A percentile compares a stretch with the other conserved stretches of the same genome.
These are phyloP conservation scores for Danaus plexippus DNA, from an alignment of 1,140 invertebrate species.

Conservation along the genomic window DNA sequence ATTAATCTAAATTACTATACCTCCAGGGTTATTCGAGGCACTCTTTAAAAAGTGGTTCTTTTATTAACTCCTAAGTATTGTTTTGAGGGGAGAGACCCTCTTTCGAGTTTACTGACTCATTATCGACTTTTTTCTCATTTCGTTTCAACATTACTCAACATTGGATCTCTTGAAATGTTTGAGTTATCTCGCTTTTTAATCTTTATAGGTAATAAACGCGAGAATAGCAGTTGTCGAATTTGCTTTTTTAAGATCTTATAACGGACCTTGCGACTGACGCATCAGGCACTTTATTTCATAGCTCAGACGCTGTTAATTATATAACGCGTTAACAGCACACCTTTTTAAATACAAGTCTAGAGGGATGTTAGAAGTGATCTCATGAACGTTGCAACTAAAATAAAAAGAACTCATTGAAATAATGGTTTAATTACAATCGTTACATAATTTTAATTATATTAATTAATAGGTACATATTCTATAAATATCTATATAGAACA, in stretches of 20 bases:
- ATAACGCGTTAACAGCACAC: too few relatives aligned
- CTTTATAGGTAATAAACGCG: slow-evolving; percentile 1
- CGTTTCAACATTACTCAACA: slow-evolving; percentile 24
- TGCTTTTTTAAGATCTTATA: too few relatives aligned
- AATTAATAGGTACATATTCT: slow-evolving; percentile 69
- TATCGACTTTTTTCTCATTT: slow-evolving; percentile 47
- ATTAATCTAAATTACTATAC: slow-evolving; percentile 48
- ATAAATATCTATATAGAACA: slow-evolving; percentile 70
- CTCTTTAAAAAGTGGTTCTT: slow-evolving; percentile 54
- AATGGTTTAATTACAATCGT: slow-evolving; percentile 71
- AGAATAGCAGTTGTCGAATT: too few relatives aligned
- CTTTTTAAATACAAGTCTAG: too few relatives aligned
- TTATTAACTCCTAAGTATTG: slow-evolving; percentile 63
- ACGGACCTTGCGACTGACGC: too few relatives aligned
- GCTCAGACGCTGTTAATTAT: too few relatives aligned
- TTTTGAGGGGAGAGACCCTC: slow-evolving; percentile 54
- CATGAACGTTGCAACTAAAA: slow-evolving; percentile 21
- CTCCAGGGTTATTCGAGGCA: slow-evolving; percentile 25
- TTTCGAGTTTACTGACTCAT: slow-evolving; percentile 54
- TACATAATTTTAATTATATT: slow-evolving; percentile 69
- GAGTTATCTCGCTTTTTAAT: slow-evolving; percentile 16
- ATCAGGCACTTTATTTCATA: too few relatives aligned
- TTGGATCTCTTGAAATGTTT: slow-evolving; percentile 18
- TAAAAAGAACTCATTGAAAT: slow-evolving; percentile 51
- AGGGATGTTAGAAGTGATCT: too few relatives aligned